These are phyloP conservation scores for Orientallactaga bullata DNA, from an alignment of 2,113 vertebrate genomes.

Conservation along the genomic window DNA sequence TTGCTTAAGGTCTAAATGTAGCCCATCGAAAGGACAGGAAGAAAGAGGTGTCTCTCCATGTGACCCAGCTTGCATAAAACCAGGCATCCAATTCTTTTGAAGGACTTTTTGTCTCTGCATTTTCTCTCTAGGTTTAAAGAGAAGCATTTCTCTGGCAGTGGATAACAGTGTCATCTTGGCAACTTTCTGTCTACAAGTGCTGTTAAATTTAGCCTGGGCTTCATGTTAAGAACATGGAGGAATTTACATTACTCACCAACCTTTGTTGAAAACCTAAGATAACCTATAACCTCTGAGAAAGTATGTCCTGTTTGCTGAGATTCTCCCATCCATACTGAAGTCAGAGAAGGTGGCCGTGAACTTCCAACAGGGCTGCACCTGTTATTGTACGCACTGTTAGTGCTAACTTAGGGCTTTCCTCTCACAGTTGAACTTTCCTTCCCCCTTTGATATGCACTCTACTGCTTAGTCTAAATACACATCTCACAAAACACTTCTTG, in stretches of 20 bases:
- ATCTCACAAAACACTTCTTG: constrained; percentile 73
- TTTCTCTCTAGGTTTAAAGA: constrained; percentile 85
- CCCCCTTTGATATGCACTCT: constrained; percentile 52
- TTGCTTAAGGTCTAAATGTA: constrained; percentile 84
- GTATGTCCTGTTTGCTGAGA: constrained; percentile 71
- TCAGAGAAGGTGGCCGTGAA: constrained; percentile 19
- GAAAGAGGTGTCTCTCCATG: constrained; percentile 82
- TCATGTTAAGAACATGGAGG: constrained; percentile 78
- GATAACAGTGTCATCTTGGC: constrained; percentile 83
- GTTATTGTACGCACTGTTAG: neutral
- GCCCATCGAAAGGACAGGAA: constrained; percentile 82
- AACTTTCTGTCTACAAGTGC: constrained; percentile 79
- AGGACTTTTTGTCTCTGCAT: constrained; percentile 83
- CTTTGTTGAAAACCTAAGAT: constrained; percentile 80
- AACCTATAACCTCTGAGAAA: constrained; percentile 70
- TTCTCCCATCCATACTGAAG: neutral
- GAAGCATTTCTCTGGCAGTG: constrained; percentile 83
- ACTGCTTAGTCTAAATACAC: constrained; percentile 71
- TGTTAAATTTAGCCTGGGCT: constrained; percentile 85
- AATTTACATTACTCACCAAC: constrained; percentile 84
- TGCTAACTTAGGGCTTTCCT: neutral
- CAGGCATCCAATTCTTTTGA: constrained; percentile 83
- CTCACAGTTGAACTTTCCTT: constrained; percentile 24
- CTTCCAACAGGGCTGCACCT: constrained; percentile 51
- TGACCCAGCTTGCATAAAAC: constrained; percentile 84